Evolutionary conservation across 2,888 invertebrate genomes (phyloP), one percentile per base, ranked within the genome.

Genomic region (Drosophila mulleri): DNA sequence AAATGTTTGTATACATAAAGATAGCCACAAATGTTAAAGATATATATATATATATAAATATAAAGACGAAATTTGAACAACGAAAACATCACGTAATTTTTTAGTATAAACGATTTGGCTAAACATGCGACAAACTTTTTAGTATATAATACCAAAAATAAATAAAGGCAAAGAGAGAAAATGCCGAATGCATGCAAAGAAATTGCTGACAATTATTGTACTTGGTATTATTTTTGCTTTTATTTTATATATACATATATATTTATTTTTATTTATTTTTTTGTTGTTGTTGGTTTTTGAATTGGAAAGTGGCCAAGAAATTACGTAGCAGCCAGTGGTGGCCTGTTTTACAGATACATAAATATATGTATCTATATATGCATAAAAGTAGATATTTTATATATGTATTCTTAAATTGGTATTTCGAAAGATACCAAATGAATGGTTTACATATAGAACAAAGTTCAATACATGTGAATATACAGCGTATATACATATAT

Each of bases 281-380:
- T 41, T 42, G 18, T 23, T 2, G 8, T 3, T 3, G 11, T 5
- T 2, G 14, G 26, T 32, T 11, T 50, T 29, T 66, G 37, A 20
- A 53, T 82, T 80, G 80, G 82, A 75, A 53, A 37, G 56, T 52
- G 44, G 75, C 80, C 80, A 80, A 82, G 11, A 67, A 35, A 69
- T 75, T 70, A 72, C 75, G 75, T 80, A 58, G 44, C 52, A 53
- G 23, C 26, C 54, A 52, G 42, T 71, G 76, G 76, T 75, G 76
- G 76, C 59, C 75, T 80, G 72, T 67, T 80, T 67, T 52, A 35
- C 18, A 62, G 16, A 37, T 53, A 56, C 47, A 35, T 42, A 20
- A 50, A 5, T 54, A 12, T 47, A 48, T 26, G 41, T 42, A 14
- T 54, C 50, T 50, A 48, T 39, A 42, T 42, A 26, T 65, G 57